phyloP scores from a whole-genome alignment of 2,113 vertebrate genomes.

The Perca flavescens region DNA sequence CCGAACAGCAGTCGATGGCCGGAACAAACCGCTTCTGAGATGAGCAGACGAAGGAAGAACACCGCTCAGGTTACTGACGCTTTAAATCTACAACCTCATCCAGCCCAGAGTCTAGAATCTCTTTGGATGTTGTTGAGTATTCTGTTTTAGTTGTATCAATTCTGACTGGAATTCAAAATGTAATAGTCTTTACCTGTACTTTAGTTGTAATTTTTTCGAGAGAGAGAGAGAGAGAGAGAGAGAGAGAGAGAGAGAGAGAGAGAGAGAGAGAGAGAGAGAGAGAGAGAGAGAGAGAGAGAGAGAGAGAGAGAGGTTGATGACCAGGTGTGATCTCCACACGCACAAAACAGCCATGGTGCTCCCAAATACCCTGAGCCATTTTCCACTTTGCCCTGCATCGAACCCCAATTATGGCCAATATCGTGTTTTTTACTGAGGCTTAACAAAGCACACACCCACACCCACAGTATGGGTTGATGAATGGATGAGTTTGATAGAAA shows the following conservation, averaged over 20 bases:
- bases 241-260: too few relatives aligned
- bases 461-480: background rate
- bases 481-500: conserved; percentile 17
- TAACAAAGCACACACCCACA: conserved; percentile 19
- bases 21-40: conserved; percentile 23
- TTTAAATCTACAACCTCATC: background rate
- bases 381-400: conserved; percentile 51
- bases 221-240: too few relatives aligned
- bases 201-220: too few relatives aligned
- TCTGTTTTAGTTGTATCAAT: background rate
- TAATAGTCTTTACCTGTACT: too few relatives aligned
- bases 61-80: background rate
- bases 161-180: too few relatives aligned
- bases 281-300: too few relatives aligned
- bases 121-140: background rate
- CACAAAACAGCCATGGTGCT: background rate
- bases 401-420: conserved; percentile 46
- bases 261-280: too few relatives aligned
- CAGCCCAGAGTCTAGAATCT: background rate
- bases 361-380: conserved; percentile 27
- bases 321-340: background rate
- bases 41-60: background rate
- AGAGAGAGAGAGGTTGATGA: background rate
- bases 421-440: conserved; percentile 18
- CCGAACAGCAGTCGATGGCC: conserved; percentile 56